Evolutionary conservation across 1,140 invertebrate genomes (phyloP), one percentile per base, ranked within the genome.

Genomic region (Yoshiicerus persimilis): DNA sequence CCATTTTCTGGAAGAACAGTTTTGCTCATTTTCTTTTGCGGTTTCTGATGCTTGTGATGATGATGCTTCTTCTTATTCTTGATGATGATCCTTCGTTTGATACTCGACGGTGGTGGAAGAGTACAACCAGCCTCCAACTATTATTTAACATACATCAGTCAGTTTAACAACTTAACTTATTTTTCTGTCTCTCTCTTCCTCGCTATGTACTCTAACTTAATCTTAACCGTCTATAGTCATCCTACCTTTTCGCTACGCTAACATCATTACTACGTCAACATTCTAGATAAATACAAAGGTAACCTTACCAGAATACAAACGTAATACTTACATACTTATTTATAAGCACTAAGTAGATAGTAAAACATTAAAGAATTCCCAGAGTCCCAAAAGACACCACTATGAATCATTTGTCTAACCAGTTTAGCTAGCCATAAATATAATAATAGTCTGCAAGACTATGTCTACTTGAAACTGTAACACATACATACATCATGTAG

Each of bases 41-140:
- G 87, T 86, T 91, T 90, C 27, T 84, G 77, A 27, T n/a, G n/a
- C n/a, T 89, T 91, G 89, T 93, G 94, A 90, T 96, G 95, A 92
- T 97, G 95, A 92, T 98, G 97, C 92, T 98, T 98, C 93, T 99
- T 99, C 93, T 99, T 99, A 92, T 99, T 99, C 93, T 99, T 99
- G 87, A 99, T 98, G 86, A 99, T 97, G 88, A 99, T 99, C 93
- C 98, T 99, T 87, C 96, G 94, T 91, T 96, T 96, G 32, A 99
- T 92, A 66, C 95, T 91, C 9, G 95, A 95, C 0, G 98, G 98
- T 32, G 97, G 96, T 23, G 98, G 98, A 86, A 99, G 93, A 77
- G 96, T 94, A 89, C 95, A 93, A 91, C 96, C 97, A 91, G 94
- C 93, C 91, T 96, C 95, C 90, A 96, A 92, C 95, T 96, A 91